phyloP scores from a whole-genome alignment of 2,113 vertebrate genomes.

The Pterocles burchelli region DNA sequence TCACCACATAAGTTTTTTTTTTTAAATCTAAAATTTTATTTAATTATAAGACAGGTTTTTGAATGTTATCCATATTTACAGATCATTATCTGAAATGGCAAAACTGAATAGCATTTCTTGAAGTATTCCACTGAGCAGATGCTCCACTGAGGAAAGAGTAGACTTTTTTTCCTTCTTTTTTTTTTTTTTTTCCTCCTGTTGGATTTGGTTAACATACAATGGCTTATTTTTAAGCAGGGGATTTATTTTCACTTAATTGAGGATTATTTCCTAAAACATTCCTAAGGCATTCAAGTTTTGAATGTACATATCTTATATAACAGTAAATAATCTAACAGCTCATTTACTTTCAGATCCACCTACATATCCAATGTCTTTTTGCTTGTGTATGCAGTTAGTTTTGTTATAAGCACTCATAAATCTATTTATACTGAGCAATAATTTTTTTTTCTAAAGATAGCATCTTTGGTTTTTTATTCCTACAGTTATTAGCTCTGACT shows the following conservation, averaged over 20 bases:
- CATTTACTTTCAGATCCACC: background rate
- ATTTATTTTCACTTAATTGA: slow-evolving; percentile 42
- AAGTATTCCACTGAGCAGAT: background rate
- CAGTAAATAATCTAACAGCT: background rate
- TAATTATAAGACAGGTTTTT: background rate
- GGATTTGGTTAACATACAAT: background rate
- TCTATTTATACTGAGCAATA: background rate
- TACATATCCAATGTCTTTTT: background rate
- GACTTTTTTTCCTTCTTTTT: background rate
- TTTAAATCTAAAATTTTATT: background rate
- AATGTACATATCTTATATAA: background rate
- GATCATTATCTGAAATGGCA: background rate
- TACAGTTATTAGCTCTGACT: background rate
- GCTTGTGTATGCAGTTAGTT: background rate
- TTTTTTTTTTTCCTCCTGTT: fast-evolving
- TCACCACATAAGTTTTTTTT: background rate
- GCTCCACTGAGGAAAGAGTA: background rate
- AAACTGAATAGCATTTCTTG: background rate
- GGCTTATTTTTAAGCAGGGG: slow-evolving; percentile 3
- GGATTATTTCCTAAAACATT: slow-evolving; percentile 17
- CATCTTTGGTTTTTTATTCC: background rate
- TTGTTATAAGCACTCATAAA: background rate
- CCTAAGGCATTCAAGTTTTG: background rate
- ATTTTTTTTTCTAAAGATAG: background rate
- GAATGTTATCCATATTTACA: background rate